Base-by-base conservation (phyloP, 2,888 invertebrate genomes). In the Leptogaster cylindrica region DNA sequence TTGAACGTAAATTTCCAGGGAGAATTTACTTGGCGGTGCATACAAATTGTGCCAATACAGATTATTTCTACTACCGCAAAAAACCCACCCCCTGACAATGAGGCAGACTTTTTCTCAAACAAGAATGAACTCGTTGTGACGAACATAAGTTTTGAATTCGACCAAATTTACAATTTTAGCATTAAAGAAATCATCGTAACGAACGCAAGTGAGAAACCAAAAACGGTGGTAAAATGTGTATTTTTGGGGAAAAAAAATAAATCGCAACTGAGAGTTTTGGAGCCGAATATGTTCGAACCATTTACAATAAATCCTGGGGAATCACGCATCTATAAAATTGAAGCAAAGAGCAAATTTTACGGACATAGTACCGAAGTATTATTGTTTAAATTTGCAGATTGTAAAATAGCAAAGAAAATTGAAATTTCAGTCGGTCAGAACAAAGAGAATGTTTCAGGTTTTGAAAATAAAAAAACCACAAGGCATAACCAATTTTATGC, bases 311-410 rank as follows among this genome's bases (percentile, higher is more conserved):
- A 77, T 58, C 83, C 86, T 0, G 76, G 77, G 2, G 76, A 83
- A 70, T 78, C 77, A 27, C 73, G 84, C 48, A 75, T 74, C 18
- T 83, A 85, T 58, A 78, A 74, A 33, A 81, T 89, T 63, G 79
- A 77, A 66, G 88, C 87, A 71, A 77, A 74, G 31, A 85, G 86
- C 5, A 86, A 83, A 77, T 86, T 85, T 76, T 80, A 87, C 66
- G 90, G 90, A 2, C 77, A 75, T 46, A 84, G 85, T 8, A 84
- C 82, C 70, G 90, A 90, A 81, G 77, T 85, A 33, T 78, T 89
- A 52, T 77, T 87, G 18, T 83, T 90, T 71, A 75, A 81, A 48
- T 90, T 90, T 74, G 82, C 81, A 16, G 82, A 83, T 25, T 88
- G 89, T 74, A 84, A 84, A 76, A 82, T 89, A 23, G 85, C 84